These are phyloP conservation scores for Cotesia glomerata DNA, from an alignment of 1,140 invertebrate genomes.

Conservation along the genomic window DNA sequence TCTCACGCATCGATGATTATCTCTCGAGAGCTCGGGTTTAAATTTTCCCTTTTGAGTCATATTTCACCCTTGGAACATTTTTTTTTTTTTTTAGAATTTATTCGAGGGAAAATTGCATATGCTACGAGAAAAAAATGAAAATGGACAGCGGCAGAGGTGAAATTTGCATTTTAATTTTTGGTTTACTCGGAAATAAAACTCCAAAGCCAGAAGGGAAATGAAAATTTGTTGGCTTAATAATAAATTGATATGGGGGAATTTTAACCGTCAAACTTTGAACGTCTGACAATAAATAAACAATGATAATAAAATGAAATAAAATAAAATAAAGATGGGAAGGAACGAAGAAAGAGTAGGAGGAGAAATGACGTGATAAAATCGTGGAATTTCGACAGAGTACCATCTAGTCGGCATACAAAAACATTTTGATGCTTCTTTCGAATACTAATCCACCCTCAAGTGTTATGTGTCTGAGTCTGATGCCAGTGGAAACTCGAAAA, in stretches of 20 bases:
- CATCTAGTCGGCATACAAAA: slow-evolving; percentile 23
- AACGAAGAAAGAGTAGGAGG: neutral
- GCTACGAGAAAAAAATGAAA: neutral
- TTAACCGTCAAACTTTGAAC: too few species aligned
- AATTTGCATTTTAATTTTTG: neutral
- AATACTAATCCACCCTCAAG: slow-evolving; percentile 21
- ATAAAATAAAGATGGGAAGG: neutral
- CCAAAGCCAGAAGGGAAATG: too few species aligned
- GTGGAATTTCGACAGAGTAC: slow-evolving; percentile 26
- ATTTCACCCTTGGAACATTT: neutral
- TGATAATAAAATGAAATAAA: neutral
- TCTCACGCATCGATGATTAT: neutral
- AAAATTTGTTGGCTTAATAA: too few species aligned
- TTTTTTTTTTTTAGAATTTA: neutral
- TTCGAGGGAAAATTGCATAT: neutral
- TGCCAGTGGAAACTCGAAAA: too few species aligned
- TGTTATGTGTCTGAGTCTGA: neutral
- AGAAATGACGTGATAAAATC: slow-evolving; percentile 1
- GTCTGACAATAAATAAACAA: too few species aligned
- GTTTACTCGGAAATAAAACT: too few species aligned
- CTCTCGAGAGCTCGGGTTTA: neutral
- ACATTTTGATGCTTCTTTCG: slow-evolving; percentile 3
- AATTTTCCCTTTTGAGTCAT: neutral
- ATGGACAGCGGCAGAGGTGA: neutral
- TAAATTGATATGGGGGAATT: too few species aligned